Evolutionary conservation across 2,888 invertebrate genomes (phyloP), one percentile per base, ranked within the genome.

Genomic region (Orchesella flavescens): DNA sequence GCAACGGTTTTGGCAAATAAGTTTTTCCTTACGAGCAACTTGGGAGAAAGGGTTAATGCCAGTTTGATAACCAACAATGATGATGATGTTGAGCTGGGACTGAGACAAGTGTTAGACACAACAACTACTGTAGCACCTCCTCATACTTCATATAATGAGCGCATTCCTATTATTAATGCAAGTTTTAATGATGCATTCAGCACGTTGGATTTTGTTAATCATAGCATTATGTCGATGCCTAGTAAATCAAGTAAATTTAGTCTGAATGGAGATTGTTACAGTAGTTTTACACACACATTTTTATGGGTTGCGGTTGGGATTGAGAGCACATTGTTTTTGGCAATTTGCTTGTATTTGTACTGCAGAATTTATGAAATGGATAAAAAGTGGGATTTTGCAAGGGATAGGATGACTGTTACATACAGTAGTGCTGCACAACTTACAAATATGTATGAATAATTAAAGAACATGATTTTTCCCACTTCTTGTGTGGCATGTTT

Each of bases 361-460:
- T 53, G 61, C 17, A 78, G 69, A 72, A 72, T 86, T 21, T 23
- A 59, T 44, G 68, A 46, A 17, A 75, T 86, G 61, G 73, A 59
- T 17, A 83, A 83, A 43, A 81, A 74, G 34, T 81, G 81, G 81
- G 69, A 74, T 19, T 10, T 81, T 34, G 7, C 34, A 2, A 73
- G 73, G 34, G 81, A 81, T n/a, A 53, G 80, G 19, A 49, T 68
- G 1, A 21, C 81, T 0, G 81, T 81, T 1, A 49, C 81, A 1
- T 81, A 81, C 49, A 74, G 74, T 43, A 81, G 81, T 59, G 68
- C 74, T 66, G 81, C 43, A 9, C 81, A 81, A 13, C 55, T 81
- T n/a, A 68, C 81, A 49, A 13, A 53, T 34, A 57, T 65, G 19
- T 79, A 72, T 23, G 79, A 79, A 12, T 79, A 79, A n/a, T 34